These are phyloP conservation scores for Sandelia bainsii DNA, from an alignment of 2,797 vertebrate genomes.

Conservation along the genomic window DNA sequence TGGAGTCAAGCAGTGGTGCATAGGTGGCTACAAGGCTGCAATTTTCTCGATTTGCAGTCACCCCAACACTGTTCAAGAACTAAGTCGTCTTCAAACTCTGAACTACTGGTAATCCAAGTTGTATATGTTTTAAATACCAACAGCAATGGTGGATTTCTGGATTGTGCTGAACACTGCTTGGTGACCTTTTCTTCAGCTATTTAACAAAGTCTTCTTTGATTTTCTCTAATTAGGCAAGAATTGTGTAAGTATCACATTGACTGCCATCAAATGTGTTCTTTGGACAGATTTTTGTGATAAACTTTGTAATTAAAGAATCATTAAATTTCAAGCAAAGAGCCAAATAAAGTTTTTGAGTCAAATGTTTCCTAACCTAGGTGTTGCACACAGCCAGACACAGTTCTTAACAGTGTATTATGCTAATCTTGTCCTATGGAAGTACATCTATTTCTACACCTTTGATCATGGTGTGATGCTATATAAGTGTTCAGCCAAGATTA, in stretches of 20 bases:
- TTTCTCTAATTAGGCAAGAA: slow-evolving; percentile 1
- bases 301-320: slow-evolving; percentile 15
- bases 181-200: slow-evolving; percentile 1
- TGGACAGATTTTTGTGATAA: slow-evolving; percentile 21
- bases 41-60: slow-evolving; percentile 15
- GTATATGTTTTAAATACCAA: background rate
- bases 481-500: background rate
- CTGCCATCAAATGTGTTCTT: slow-evolving; percentile 6
- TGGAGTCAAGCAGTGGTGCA: slow-evolving; percentile 16
- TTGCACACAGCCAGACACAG: too few relatives aligned
- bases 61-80: background rate
- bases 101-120: background rate
- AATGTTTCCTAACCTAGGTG: background rate
- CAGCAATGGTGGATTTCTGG: background rate
- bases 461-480: background rate
- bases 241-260: slow-evolving; percentile 11
- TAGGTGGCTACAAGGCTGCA: slow-evolving; percentile 2
- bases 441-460: background rate
- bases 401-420: background rate
- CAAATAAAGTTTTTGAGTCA: background rate
- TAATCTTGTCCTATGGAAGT: background rate
- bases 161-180: background rate
- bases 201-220: background rate
- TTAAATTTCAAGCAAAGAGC: slow-evolving; percentile 17
- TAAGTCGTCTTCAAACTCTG: slow-evolving; percentile 7